Evolutionary conservation across 2,113 vertebrate species (phyloP), one percentile per base, ranked within the genome.

Genomic region (Platanista minor): DNA sequence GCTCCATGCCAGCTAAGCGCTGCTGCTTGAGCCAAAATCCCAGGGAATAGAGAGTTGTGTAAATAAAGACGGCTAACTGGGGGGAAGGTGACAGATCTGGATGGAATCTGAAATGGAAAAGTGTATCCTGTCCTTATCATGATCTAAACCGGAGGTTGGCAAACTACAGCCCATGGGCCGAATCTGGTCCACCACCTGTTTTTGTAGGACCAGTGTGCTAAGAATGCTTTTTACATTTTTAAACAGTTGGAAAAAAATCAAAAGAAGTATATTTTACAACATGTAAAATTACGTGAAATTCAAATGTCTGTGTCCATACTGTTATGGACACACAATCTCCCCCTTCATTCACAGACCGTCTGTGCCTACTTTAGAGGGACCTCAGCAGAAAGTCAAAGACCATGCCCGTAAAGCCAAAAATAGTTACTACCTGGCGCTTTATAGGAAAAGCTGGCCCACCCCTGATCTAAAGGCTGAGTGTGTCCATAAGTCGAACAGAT

Each of bases 71-170:
- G 17, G 78, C 59, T 21, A 33, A 7, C 2, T 25, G 29, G 31
- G 14, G 14, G 0, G 5, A 3, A 0, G 14, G 41, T 21, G 14
- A n/a, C 33, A 69, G 43, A 43, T 25, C 12, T 33, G 12, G n/a
- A 10, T 7, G 33, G 72, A 39, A 41, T 54, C 74, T 46, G 54
- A 83, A 83, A 72, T 23, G 66, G 54, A 43, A 61, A 91, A 29
- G 18, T 8, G 6, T 6, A 8, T 6, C 8, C 36, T n/a, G 29
- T 33, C 59, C 8, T 4, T 2, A 27, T 23, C 4, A 17, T 3
- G 59, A 27, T 23, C 57, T 14, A 49, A 75, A 39, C 61, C 1
- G 0, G 43, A 4, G 39, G 39, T 8, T 74, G 81, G 82, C 87
- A 78, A 77, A 27, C 54, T 12, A 8, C 0, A 3, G 54, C 71